Evolutionary conservation across 1,140 invertebrate genomes (phyloP), one percentile per base, ranked within the genome.

Genomic region (Belonocnema kinseyi): DNA sequence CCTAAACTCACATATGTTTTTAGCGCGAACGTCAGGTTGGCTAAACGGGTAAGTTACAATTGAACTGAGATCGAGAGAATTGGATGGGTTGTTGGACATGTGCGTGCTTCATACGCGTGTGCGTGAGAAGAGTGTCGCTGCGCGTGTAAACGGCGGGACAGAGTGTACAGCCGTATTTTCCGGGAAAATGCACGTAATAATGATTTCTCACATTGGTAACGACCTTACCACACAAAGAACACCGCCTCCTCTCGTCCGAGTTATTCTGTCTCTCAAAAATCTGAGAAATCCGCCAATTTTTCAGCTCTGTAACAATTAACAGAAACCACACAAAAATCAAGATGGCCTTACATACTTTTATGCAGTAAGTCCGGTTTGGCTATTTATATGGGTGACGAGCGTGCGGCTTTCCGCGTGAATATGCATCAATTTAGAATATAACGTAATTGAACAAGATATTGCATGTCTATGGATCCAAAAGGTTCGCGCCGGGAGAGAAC

Each of bases 111-210:
- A 92, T 93, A 79, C 93, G 92, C 90, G 93, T 94, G 85, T 94
- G 94, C 81, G 93, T 92, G 75, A 94, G 90, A 80, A 94, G 90
- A 73, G 93, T 94, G 82, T 94, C 94, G 86, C 93, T 94, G 78
- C 94, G 91, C 80, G 94, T 94, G 89, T 94, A 94, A 78, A 94
- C 93, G 74, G 93, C 93, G 73, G 92, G 93, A 87, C 93, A 94
- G 82, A 93, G 90, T 75, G 92, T 89, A 88, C 94, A 94, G 82
- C 93, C 92, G 83, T 94, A 94, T 84, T 93, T 93, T 79, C 93
- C 93, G 70, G 94, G 94, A 85, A 93, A 94, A 89, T 94, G 94
- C 77, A 94, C 94, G 88, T 94, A 94, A 92, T 94, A 94, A 87
- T 94, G 94, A 91, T 94, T 94, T 81, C 94, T 91, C 82, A 94